These are phyloP conservation scores for Xenopus petersii DNA, from an alignment of 2,797 vertebrate genomes.

Conservation along the genomic window DNA sequence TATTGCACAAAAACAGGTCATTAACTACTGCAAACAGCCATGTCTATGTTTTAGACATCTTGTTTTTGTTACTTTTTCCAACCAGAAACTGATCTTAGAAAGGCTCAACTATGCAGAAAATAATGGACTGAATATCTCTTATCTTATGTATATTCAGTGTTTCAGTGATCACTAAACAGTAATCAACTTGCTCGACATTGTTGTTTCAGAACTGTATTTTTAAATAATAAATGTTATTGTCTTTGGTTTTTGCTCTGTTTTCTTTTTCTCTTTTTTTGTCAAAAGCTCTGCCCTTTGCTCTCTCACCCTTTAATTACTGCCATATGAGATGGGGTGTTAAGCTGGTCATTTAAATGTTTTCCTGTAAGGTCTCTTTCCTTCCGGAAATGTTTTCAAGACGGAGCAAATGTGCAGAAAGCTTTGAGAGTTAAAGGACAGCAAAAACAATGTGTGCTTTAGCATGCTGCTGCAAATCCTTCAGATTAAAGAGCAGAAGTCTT, in stretches of 20 bases:
- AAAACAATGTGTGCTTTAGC: neutral
- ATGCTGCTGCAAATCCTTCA: neutral
- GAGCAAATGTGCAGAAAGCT: constrained; percentile 49
- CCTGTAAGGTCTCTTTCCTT: constrained; percentile 11
- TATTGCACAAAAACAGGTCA: no score
- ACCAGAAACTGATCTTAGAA: no score
- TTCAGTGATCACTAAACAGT: no score
- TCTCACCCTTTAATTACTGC: constrained; percentile 44
- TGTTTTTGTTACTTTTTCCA: no score
- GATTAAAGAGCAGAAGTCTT: neutral
- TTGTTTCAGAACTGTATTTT: no score
- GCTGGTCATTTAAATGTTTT: constrained; percentile 34
- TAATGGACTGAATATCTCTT: no score
- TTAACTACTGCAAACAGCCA: no score
- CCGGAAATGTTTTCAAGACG: constrained; percentile 36
- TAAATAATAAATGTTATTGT: no score
- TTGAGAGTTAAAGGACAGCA: neutral
- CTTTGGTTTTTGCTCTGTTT: constrained; percentile 4
- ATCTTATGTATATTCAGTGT: no score
- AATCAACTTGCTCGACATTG: no score
- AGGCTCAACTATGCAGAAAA: no score
- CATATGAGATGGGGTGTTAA: constrained; percentile 38
- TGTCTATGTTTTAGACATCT: no score
- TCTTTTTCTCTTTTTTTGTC: neutral
- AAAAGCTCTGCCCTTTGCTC: constrained; percentile 23